Percentiles rank a stretch among this genome's conserved stretches.
Conservation (phyloP, 1,140 invertebrate species). For the Coptotermes formosanus region DNA sequence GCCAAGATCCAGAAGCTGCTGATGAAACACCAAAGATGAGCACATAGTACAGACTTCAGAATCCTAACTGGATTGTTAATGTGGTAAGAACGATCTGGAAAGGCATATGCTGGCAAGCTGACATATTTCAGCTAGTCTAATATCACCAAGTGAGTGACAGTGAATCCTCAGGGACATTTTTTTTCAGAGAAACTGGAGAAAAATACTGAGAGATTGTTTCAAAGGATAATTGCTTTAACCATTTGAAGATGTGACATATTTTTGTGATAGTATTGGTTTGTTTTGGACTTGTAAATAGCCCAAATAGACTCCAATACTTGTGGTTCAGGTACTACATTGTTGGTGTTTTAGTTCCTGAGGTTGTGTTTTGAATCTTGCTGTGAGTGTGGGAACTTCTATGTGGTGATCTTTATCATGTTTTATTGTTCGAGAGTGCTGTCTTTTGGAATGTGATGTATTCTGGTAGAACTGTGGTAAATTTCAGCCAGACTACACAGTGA, state of each 20-base stretch:
- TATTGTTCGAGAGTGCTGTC: no score
- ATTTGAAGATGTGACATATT: not conserved
- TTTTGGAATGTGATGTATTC: no score
- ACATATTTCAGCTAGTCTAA: not conserved
- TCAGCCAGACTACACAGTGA: no score
- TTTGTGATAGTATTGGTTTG: conserved; percentile 17
- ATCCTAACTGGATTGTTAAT: not conserved
- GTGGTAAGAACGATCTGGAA: not conserved
- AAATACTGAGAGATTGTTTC: not conserved
- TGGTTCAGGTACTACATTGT: no score
- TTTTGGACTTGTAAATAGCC: no score
- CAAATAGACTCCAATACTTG: no score
- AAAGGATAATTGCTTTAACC: not conserved
- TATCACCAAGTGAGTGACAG: not conserved
- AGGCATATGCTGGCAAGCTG: not conserved
- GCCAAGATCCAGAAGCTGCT: not conserved
- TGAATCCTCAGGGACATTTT: not conserved
- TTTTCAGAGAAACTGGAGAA: not conserved
- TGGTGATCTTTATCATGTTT: no score
- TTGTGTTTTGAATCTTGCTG: no score
- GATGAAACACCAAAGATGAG: not conserved
- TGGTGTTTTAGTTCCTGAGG: no score
- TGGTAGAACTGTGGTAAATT: no score
- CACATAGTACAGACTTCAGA: not conserved
- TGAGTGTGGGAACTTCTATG: no score